A percentile compares a stretch with the other conserved stretches of the same genome.
Conservation (phyloP, 2,113 vertebrate species). For the Gallinago jamesoni region DNA sequence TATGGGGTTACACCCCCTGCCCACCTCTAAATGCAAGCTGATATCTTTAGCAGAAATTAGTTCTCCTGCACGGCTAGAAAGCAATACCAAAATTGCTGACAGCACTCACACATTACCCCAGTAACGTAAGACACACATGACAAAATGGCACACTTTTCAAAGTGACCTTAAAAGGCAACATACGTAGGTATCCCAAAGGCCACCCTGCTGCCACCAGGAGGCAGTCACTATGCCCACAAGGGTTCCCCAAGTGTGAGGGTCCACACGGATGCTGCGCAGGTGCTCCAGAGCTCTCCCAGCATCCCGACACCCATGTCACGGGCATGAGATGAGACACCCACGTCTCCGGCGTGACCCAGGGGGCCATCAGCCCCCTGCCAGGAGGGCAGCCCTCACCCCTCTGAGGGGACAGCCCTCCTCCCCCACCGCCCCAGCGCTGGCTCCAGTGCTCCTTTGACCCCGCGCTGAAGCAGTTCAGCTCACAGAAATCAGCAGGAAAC, state of each 20-base stretch:
- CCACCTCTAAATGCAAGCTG: background rate
- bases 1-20: background rate
- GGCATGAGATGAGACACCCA: background rate
- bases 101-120: background rate
- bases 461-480: background rate
- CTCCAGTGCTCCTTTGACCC: background rate
- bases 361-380: rapidly evolving
- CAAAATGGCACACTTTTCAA: background rate
- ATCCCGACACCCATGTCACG: background rate
- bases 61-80: background rate
- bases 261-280: background rate
- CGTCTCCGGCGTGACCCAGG: rapidly evolving
- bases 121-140: background rate
- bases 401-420: background rate
- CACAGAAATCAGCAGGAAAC: constrained; percentile 44
- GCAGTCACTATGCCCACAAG: rapidly evolving
- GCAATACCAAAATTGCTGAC: background rate
- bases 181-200: rapidly evolving
- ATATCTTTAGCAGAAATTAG: constrained; percentile 7
- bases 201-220: background rate
- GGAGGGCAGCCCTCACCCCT: background rate
- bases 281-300: background rate
- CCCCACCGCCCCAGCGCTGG: rapidly evolving
- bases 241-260: background rate
- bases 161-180: background rate